phyloP scores from a whole-genome alignment of 2,888 invertebrate genomes.

The Globia sparganii region DNA sequence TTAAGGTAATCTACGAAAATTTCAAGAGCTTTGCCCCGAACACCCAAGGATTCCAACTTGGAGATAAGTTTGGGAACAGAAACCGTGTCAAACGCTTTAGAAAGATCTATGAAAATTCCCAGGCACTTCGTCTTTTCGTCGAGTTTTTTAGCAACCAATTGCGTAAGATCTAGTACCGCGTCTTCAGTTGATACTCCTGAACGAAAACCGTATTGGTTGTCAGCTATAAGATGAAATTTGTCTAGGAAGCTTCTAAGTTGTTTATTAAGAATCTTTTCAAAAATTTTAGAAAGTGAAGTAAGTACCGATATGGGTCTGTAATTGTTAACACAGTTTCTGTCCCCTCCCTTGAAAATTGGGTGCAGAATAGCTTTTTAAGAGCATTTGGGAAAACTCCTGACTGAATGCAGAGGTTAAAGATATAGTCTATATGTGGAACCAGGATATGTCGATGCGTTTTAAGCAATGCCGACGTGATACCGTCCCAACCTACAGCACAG shows the following conservation, averaged over 20 bases:
- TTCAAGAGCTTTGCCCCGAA: neutral
- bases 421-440: neutral
- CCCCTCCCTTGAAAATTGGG: no score
- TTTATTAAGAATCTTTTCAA: neutral
- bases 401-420: neutral
- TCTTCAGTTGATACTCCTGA: no score
- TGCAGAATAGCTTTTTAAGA: neutral
- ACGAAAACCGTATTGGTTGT: no score
- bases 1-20: neutral
- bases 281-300: no score
- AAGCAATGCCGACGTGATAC: neutral
- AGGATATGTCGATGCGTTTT: neutral
- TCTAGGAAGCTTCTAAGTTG: neutral
- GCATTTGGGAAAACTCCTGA: neutral
- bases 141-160: neutral
- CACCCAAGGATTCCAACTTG: neutral
- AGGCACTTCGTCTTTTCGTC: neutral
- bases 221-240: neutral
- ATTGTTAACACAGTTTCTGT: no score
- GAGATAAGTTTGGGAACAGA: neutral
- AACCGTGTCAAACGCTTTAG: neutral
- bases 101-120: neutral
- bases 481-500: neutral
- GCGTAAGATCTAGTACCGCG: neutral
- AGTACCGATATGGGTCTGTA: no score